A percentile compares a stretch with the other conserved stretches of the same genome.
Evolutionary conservation across 2,113 vertebrate genomes (phyloP).

Genomic region (Mormyrus lacerda): DNA sequence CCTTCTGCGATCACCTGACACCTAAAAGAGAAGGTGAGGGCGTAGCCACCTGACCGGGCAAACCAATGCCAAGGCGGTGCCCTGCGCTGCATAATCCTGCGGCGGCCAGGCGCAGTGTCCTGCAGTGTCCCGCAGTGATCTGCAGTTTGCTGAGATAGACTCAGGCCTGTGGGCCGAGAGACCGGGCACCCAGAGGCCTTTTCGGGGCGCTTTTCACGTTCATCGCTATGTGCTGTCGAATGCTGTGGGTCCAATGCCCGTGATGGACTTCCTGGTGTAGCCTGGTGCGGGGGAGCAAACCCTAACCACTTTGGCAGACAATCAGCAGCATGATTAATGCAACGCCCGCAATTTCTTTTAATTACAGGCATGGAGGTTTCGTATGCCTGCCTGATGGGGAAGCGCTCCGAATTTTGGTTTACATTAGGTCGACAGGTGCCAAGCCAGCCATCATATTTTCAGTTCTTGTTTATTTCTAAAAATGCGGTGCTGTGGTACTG

Average conservation of each 20-base stretch:
- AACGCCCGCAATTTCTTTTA: background rate
- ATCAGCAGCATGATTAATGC: background rate
- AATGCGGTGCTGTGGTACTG: background rate
- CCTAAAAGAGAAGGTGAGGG: background rate
- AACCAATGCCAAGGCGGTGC: background rate
- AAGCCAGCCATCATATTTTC: background rate
- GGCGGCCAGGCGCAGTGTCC: background rate
- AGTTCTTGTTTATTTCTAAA: background rate
- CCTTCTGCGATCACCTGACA: background rate
- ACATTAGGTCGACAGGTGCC: background rate
- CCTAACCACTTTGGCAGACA: background rate
- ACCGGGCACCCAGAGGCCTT: background rate
- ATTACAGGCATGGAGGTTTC: background rate
- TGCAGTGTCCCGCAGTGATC: background rate
- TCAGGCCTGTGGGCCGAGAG: background rate
- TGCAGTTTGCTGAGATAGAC: background rate
- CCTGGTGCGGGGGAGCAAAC: background rate
- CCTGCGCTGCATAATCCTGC: background rate
- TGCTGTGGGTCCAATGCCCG: background rate
- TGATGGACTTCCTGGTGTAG: background rate
- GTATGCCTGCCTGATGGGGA: background rate
- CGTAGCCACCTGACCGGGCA: background rate
- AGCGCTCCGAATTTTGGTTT: background rate
- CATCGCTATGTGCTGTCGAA: background rate
- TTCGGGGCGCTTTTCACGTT: background rate